Evolutionary conservation across 2,797 vertebrate genomes (phyloP).

Genomic region (Clarias fuscus): DNA sequence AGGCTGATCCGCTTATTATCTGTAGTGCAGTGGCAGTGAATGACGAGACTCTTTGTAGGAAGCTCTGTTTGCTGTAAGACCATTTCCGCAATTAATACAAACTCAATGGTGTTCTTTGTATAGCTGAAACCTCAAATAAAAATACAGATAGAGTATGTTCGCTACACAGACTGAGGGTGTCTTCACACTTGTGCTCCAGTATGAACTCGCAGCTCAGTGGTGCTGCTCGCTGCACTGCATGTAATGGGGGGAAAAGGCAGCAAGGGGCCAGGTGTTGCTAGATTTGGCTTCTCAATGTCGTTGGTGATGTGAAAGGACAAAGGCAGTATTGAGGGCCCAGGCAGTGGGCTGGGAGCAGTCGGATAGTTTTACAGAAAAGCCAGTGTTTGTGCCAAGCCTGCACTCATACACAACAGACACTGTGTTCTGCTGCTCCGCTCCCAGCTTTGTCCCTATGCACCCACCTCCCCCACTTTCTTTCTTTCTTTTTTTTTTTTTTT

Average conservation of each 20-base stretch:
- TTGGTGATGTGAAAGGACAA: constrained; percentile 74
- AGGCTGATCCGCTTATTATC: constrained; percentile 19
- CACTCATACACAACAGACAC: constrained; percentile 76
- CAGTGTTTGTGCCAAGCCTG: constrained; percentile 76
- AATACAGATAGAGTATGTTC: constrained; percentile 19
- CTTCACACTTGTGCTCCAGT: constrained; percentile 29
- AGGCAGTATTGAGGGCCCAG: constrained; percentile 75
- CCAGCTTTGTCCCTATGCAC: constrained; percentile 70
- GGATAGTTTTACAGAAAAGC: constrained; percentile 79
- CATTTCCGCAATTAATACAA: constrained; percentile 14
- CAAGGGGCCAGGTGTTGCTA: constrained; percentile 75
- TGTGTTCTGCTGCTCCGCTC: constrained; percentile 76
- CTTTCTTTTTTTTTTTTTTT: constrained; percentile 66
- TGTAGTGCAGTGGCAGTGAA: constrained; percentile 13
- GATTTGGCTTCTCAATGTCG: constrained; percentile 76
- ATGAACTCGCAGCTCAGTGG: constrained; percentile 13
- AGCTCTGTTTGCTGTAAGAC: constrained; percentile 28
- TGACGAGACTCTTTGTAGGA: constrained; percentile 18
- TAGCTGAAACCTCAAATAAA: constrained; percentile 16
- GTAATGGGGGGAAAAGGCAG: constrained; percentile 53
- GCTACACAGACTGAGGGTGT: constrained; percentile 7
- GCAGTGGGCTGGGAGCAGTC: constrained; percentile 72
- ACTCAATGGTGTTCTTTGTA: constrained; percentile 31
- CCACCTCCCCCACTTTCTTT: constrained; percentile 54
- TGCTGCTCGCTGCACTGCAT: constrained; percentile 19